Evolutionary conservation across 35 echinoderm and acorn worm genomes (phyloP).

Genomic region (Diadema setosum): DNA sequence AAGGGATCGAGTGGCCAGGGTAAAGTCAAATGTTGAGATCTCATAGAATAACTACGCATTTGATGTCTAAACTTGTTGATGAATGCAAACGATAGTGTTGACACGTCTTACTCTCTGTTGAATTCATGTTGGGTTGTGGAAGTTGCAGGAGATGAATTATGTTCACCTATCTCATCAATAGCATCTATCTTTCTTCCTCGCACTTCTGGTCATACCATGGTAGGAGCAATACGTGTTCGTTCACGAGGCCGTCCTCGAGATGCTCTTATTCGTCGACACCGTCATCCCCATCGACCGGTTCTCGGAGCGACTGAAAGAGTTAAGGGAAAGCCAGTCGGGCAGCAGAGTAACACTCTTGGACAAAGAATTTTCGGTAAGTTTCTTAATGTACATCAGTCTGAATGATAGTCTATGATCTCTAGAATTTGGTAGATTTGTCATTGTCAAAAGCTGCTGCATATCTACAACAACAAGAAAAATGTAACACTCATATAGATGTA

Average conservation of each 20-base stretch:
- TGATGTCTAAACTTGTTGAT: too few relatives aligned
- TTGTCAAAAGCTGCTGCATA: not conserved
- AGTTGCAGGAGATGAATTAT: too few relatives aligned
- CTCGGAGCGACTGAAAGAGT: not conserved
- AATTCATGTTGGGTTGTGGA: too few relatives aligned
- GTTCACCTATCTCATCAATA: too few relatives aligned
- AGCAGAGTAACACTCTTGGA: not conserved
- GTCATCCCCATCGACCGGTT: not conserved
- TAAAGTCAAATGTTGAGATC: too few relatives aligned
- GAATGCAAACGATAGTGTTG: too few relatives aligned
- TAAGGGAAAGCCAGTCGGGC: not conserved
- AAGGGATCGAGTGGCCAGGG: too few relatives aligned
- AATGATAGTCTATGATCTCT: not conserved
- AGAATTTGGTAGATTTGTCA: not conserved
- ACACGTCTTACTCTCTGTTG: too few relatives aligned
- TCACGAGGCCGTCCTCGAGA: not conserved
- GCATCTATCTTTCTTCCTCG: too few relatives aligned
- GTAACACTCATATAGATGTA: not conserved
- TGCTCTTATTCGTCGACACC: not conserved
- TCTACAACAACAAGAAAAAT: not conserved
- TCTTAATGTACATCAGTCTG: too few relatives aligned
- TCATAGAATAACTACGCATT: too few relatives aligned
- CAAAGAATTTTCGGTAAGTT: not conserved
- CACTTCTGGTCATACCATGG: too few relatives aligned
- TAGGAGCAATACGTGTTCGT: conserved; percentile 5